phyloP scores from a whole-genome alignment of 2,113 vertebrate species.

The Mystacornis crossleyi region DNA sequence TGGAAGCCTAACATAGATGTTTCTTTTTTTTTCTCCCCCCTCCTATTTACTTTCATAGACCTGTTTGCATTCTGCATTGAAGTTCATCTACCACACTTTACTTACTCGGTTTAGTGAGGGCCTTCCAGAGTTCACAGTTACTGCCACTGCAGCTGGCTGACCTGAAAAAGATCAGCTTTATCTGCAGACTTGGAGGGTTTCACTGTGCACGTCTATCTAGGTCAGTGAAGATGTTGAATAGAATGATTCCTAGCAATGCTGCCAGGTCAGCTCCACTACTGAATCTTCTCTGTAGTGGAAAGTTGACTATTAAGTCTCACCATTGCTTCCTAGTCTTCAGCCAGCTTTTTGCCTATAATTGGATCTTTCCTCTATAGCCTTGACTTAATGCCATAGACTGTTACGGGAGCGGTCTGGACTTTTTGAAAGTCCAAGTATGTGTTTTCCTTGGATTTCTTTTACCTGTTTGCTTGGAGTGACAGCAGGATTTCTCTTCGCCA shows the following conservation, averaged over 20 bases:
- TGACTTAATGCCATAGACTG: neutral
- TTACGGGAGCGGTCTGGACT: neutral
- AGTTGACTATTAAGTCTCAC: neutral
- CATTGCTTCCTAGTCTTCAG: neutral
- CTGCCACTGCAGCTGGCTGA: neutral
- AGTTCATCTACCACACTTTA: neutral
- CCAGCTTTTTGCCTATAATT: neutral
- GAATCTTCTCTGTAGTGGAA: neutral
- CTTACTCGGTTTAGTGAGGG: neutral
- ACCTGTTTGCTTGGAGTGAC: neutral
- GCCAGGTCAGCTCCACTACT: neutral
- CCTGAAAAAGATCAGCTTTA: neutral
- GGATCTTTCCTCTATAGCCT: neutral
- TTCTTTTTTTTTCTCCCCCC: fast-evolving
- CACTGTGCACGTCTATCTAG: neutral
- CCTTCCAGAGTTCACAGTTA: neutral
- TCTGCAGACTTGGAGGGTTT: neutral
- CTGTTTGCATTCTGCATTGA: neutral
- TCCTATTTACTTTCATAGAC: neutral
- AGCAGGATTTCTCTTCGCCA: neutral
- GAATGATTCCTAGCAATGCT: neutral
- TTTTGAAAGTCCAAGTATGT: neutral
- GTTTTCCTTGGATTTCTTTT: conserved; percentile 1
- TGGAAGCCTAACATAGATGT: neutral
- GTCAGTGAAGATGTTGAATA: conserved; percentile 10